phyloP scores from a whole-genome alignment of 1,140 invertebrate genomes.

The Trichonephila clavipes region DNA sequence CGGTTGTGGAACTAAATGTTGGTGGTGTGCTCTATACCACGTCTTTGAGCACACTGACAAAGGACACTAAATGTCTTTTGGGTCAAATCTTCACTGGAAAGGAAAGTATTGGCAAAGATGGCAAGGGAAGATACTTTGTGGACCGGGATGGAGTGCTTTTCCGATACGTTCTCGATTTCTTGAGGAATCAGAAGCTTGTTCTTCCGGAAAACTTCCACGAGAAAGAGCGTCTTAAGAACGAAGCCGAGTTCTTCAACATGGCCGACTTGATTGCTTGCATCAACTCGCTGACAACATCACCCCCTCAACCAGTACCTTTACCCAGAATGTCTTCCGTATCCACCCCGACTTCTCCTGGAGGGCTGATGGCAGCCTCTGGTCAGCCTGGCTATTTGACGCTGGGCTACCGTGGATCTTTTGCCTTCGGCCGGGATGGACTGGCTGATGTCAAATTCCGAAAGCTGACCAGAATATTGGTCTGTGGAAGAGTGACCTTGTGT shows the following conservation, averaged over 20 bases:
- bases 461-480: slow-evolving; percentile 96
- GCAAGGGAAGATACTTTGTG: slow-evolving; percentile 85
- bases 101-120: slow-evolving; percentile 46
- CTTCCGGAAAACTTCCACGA: slow-evolving; percentile 98
- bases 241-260: slow-evolving; percentile 93
- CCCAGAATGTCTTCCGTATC: slow-evolving; percentile 40
- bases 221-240: slow-evolving; percentile 91
- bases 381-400: slow-evolving; percentile 92
- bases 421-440: slow-evolving; percentile 97
- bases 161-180: slow-evolving; percentile 96
- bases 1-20: slow-evolving; percentile 93
- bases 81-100: slow-evolving; percentile 87
- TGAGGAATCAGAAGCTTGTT: slow-evolving; percentile 93
- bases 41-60: slow-evolving; percentile 87
- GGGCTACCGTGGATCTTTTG: slow-evolving; percentile 99
- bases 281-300: slow-evolving; percentile 13
- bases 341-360: slow-evolving; percentile 37
- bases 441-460: slow-evolving; percentile 99
- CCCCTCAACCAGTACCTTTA: slow-evolving; percentile 81
- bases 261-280: slow-evolving; percentile 84
- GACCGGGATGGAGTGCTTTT: slow-evolving; percentile 99
- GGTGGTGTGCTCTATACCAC: slow-evolving; percentile 95
- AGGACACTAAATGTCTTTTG: slow-evolving; percentile 88
- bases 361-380: slow-evolving; percentile 60
- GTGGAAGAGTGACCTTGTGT: slow-evolving; percentile 93